Percentiles rank a stretch among this genome's conserved stretches.
Evolutionary conservation across 2,888 invertebrate genomes (phyloP).

Genomic region (Cantharis lateralis): DNA sequence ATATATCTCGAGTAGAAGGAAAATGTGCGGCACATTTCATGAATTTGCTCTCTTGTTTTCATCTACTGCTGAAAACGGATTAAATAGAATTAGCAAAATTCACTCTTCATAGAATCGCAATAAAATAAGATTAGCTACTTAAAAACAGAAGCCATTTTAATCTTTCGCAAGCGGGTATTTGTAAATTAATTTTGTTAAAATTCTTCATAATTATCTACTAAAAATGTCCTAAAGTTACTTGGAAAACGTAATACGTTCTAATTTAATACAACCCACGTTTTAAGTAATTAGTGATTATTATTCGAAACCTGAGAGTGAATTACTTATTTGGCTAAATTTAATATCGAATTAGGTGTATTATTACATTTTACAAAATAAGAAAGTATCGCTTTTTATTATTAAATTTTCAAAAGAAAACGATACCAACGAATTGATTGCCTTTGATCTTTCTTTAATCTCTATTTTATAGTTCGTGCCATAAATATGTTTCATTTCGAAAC

Average conservation of each 20-base stretch:
- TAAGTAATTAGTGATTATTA: neutral
- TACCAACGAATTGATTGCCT: neutral
- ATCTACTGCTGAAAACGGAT: conserved; percentile 37
- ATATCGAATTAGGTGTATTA: neutral
- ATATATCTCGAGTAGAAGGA: conserved; percentile 27
- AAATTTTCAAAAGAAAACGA: neutral
- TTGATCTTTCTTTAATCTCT: conserved; percentile 1
- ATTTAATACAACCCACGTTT: neutral
- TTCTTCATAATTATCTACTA: neutral
- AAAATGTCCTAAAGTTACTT: neutral
- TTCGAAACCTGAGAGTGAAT: neutral
- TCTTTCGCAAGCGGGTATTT: conserved; percentile 7
- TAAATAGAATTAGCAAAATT: conserved; percentile 39
- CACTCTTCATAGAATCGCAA: conserved; percentile 36
- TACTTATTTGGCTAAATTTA: neutral
- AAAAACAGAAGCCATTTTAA: conserved; percentile 25
- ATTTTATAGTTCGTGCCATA: neutral
- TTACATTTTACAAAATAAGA: neutral
- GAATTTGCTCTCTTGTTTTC: conserved; percentile 37
- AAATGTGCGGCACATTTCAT: conserved; percentile 20
- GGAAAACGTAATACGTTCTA: neutral
- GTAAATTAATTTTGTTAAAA: neutral
- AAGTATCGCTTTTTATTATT: neutral
- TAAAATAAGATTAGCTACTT: conserved; percentile 31
- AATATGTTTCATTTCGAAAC: conserved; percentile 1